Base-by-base conservation (phyloP, 2,888 invertebrate species). In the Cheilosia soror region DNA sequence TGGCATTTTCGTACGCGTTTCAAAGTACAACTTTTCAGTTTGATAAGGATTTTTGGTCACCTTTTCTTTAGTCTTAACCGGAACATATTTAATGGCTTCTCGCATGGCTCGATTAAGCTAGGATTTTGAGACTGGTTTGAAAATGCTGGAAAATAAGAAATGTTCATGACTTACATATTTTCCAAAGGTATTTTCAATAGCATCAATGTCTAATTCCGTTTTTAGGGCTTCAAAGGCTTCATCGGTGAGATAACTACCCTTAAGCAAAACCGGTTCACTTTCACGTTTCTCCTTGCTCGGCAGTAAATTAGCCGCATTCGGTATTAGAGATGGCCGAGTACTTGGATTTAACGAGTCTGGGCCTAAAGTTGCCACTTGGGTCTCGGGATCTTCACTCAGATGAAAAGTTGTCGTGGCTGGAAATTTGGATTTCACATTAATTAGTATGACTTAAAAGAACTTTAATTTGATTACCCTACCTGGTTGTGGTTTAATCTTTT, bases 321-420 rank as follows among this genome's bases (percentile, higher is more conserved):
- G 93, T 13, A 94, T 94, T 20, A 95, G 91, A 2, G 95, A 95
- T 0, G 94, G 94, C 11, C 95, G 93, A 0, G 95, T 94, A 88
- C 95, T 95, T 0, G 95, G 93, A 91, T 95, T 95, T 11, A 94
- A 93, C 0, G 95, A 96, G 89, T 96, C 96, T 0, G 94, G 94
- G 0, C 93, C 94, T 57, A 95, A 92, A 6, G 94, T 93, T 1
- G 95, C 94, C 9, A 95, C 95, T 90, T 95, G 95, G 2, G 96
- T 96, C 92, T 96, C 96, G 0, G 96, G 96, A 90, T 96, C 96
- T 86, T 95, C 89, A 53, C 90, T 92, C 65, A 88, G 91, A 88
- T 87, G 91, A 57, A 91, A 91, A 4, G 90, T 91, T 2, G 90
- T 88, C 4, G 90, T 90, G 3, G 88, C 90, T 89, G 27, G 0